Conservation (phyloP, 2,113 vertebrate genomes). For the Neoarius graeffei region DNA sequence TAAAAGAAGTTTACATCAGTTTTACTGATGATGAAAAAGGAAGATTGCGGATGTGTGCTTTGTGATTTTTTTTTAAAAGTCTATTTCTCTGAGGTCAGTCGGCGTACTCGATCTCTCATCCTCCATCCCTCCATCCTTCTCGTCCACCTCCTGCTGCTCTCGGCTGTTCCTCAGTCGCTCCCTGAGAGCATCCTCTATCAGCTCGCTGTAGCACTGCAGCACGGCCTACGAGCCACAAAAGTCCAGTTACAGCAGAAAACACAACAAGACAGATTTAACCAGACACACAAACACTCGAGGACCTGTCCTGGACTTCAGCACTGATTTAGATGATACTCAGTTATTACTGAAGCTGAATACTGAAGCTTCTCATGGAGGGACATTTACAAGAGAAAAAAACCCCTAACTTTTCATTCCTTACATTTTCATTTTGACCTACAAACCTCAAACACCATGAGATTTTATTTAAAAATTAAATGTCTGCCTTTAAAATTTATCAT, state of each 20-base stretch:
- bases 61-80: conserved; percentile 65
- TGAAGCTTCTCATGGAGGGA: background rate
- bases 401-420: background rate
- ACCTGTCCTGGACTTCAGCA: no score
- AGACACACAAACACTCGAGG: background rate
- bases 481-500: background rate
- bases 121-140: conserved; percentile 68
- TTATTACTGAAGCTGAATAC: background rate
- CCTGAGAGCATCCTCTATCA: conserved; percentile 71
- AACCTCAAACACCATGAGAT: no score
- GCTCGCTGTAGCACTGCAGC: conserved; percentile 74
- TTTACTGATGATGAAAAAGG: conserved; percentile 65
- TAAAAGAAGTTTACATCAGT: conserved; percentile 68
- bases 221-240: conserved; percentile 60
- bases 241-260: conserved; percentile 30
- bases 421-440: background rate
- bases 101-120: conserved; percentile 71
- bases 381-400: background rate
- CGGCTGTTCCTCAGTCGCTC: conserved; percentile 67
- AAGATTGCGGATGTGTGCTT: conserved; percentile 53
- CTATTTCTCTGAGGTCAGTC: conserved; percentile 75
- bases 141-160: conserved; percentile 49
- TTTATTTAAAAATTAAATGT: background rate
- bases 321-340: no score
- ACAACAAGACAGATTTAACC: background rate